phyloP scores from a whole-genome alignment of 2,797 vertebrate genomes.

The Amblyraja radiata region DNA sequence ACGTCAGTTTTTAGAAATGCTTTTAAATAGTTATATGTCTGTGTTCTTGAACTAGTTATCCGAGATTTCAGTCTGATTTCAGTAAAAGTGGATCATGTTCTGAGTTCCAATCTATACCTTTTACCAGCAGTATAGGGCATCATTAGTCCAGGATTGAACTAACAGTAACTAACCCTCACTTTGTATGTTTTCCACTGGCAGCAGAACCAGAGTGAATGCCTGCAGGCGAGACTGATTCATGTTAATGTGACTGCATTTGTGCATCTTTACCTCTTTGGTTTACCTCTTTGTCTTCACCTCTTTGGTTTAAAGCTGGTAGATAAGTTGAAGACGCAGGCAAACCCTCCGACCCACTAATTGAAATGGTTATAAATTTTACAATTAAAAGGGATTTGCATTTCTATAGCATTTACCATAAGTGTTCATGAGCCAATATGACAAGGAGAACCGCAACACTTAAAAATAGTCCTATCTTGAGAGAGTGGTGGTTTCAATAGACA shows the following conservation, averaged over 20 bases:
- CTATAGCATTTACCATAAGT: neutral
- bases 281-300: neutral
- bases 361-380: neutral
- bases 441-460: too few relatives aligned
- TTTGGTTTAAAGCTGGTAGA: neutral
- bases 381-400: neutral
- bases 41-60: neutral
- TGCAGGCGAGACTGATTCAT: neutral
- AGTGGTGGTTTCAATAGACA: too few relatives aligned
- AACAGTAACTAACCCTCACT: neutral
- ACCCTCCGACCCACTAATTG: neutral
- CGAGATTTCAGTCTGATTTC: neutral
- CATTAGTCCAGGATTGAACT: neutral
- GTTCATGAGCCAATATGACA: neutral
- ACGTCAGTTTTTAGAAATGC: neutral
- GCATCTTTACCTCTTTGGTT: neutral
- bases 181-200: neutral
- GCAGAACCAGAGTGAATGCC: neutral
- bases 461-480: too few relatives aligned
- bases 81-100: neutral
- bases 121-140: neutral
- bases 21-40: neutral
- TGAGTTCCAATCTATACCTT: neutral
- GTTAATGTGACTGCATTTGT: neutral
- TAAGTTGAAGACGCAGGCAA: neutral